phyloP scores from a whole-genome alignment of 2,113 vertebrate species.

The Picathartes gymnocephalus region DNA sequence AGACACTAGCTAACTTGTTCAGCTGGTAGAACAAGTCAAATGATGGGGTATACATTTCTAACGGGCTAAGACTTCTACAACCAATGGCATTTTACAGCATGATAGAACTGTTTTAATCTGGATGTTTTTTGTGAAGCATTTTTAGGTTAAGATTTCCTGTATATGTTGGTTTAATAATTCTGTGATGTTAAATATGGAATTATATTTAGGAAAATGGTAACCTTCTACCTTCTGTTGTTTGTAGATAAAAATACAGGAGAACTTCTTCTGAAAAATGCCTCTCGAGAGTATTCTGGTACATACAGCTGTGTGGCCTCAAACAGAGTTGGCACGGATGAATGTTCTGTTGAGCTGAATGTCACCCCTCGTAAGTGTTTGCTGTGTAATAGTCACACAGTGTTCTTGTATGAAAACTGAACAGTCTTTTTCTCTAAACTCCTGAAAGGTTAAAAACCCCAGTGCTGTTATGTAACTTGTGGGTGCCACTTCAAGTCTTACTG shows the following conservation, averaged over 20 bases:
- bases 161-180: not conserved
- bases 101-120: not conserved
- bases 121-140: fast-evolving
- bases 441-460: not conserved
- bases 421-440: not conserved
- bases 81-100: not conserved
- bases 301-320: slow-evolving; percentile 85
- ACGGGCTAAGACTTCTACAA: not conserved
- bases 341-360: slow-evolving; percentile 77
- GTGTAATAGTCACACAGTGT: not conserved
- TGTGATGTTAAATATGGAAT: not conserved
- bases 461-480: not conserved
- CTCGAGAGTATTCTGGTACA: slow-evolving; percentile 78
- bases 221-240: not conserved
- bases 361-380: slow-evolving; percentile 83
- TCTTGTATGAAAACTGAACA: not conserved
- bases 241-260: slow-evolving; percentile 80
- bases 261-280: slow-evolving; percentile 85
- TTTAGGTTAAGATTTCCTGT: not conserved
- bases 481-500: not conserved
- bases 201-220: not conserved
- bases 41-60: not conserved
- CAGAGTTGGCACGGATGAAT: slow-evolving; percentile 85
- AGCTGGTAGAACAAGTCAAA: not conserved
- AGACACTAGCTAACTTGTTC: not conserved